Evolutionary conservation across 2,797 vertebrate species (phyloP).

Genomic region (Trachops cirrhosus): DNA sequence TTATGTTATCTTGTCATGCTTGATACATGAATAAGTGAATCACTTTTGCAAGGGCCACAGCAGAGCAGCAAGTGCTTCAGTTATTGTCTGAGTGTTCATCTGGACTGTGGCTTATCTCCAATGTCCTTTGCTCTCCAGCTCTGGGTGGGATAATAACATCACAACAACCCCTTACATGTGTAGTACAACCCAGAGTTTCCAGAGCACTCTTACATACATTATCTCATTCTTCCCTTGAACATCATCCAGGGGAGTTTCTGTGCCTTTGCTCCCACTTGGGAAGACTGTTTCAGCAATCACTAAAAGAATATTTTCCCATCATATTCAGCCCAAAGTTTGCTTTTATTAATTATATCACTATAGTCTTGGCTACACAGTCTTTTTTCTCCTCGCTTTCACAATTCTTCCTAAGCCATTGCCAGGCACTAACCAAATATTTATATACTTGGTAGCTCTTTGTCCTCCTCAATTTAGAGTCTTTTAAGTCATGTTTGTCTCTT

Average conservation of each 20-base stretch:
- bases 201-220: slow-evolving; percentile 1
- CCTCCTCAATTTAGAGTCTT: neutral
- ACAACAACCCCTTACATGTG: neutral
- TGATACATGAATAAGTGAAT: neutral
- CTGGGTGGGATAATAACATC: neutral
- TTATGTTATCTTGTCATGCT: neutral
- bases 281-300: slow-evolving; percentile 24
- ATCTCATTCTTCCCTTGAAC: slow-evolving; percentile 49
- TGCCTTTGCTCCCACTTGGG: neutral
- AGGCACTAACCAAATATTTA: slow-evolving; percentile 34
- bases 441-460: neutral
- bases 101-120: neutral
- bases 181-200: slow-evolving; percentile 36
- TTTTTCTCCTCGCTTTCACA: neutral
- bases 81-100: neutral
- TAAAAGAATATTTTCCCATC: slow-evolving; percentile 2
- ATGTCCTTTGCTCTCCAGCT: neutral
- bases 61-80: neutral
- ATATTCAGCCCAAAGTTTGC: neutral
- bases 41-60: neutral
- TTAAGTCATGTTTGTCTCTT: slow-evolving; percentile 23
- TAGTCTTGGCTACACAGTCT: neutral
- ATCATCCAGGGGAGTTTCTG: neutral
- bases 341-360: slow-evolving; percentile 12
- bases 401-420: neutral